Evolutionary conservation across 2,113 vertebrate genomes (phyloP), one percentile per base, ranked within the genome.

Genomic region (Athene cunicularia): DNA sequence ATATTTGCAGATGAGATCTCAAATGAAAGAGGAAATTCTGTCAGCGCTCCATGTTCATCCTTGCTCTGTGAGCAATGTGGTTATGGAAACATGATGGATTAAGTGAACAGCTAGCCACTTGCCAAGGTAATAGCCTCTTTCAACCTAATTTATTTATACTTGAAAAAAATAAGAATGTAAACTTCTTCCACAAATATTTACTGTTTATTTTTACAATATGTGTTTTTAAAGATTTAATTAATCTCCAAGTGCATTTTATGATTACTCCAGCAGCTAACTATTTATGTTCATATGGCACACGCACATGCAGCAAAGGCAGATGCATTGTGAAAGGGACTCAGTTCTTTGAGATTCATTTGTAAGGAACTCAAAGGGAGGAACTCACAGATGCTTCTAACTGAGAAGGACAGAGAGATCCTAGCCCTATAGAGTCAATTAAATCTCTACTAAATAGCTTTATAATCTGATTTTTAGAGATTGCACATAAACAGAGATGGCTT

Each of bases 81-180:
- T 71, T 90, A 37, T 23, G 41, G 75, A 88, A 53, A 41, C 17
- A 43, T 18, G 26, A 74, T 15, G 33, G 33, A 91, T 89, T 81
- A 79, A 85, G 53, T 59, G 30, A 90, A 24, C 30, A 92, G 24
- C 39, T 91, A 91, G 73, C 39, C 73, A 72, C 39, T 14, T 91
- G 43, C 71, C 93, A 82, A 88, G 77, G 45, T 47, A 74, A 90
- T 53, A 43, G 18, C 30, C 23, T 73, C 30, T 72, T 84, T 56
- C 1, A 1, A 76, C 3, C 5, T 56, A 26, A 58, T 80, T 91
- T 94, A 89, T 94, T 96, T 86, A 71, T 27, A 88, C 35, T 84
- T 91, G 30, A 45, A 71, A 93, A 89, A 95, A 86, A 55, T 12
- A 79, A 66, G n/a, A 86, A 76, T 52, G 47, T 86, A 96, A 96